Percentiles rank a stretch among this genome's conserved stretches.
Evolutionary conservation across 2,797 vertebrate genomes (phyloP).

Genomic region (Cottoperca gobio): DNA sequence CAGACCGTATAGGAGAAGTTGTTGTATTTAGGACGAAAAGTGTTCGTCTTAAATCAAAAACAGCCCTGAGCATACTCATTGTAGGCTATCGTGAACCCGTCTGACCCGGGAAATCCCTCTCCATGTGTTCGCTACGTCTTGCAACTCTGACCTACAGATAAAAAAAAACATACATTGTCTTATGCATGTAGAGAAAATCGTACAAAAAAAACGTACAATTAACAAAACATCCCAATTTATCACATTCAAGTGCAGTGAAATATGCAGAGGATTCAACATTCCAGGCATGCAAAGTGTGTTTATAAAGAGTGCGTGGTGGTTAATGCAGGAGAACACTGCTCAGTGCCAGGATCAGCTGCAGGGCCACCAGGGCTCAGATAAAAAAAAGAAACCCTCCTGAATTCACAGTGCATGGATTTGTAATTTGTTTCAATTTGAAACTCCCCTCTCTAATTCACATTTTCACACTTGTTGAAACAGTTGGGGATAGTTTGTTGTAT

Average conservation of each 20-base stretch:
- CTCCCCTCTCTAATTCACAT: background rate
- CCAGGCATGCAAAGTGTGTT: constrained; percentile 26
- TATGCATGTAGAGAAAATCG: background rate
- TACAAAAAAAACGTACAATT: background rate
- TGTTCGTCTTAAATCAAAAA: background rate
- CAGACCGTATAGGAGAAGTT: too few species aligned
- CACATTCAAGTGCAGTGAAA: constrained; percentile 6
- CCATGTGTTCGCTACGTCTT: constrained; percentile 21
- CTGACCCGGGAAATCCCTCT: constrained; percentile 42
- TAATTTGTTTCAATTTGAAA: background rate
- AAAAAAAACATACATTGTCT: background rate
- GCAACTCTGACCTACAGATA: constrained; percentile 7
- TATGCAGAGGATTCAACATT: constrained; percentile 22
- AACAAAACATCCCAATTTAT: background rate
- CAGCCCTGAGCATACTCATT: background rate
- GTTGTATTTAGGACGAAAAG: background rate
- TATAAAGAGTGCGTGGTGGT: constrained; percentile 28
- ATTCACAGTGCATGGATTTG: background rate
- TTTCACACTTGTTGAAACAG: background rate
- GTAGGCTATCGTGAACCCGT: background rate
- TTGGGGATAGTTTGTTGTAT: background rate
- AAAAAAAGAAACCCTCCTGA: background rate
- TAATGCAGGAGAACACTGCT: constrained; percentile 12
- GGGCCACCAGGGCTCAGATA: constrained; percentile 13
- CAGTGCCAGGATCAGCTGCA: constrained; percentile 48